phyloP scores from a whole-genome alignment of 2,888 invertebrate species.

The Quadriops clusia region DNA sequence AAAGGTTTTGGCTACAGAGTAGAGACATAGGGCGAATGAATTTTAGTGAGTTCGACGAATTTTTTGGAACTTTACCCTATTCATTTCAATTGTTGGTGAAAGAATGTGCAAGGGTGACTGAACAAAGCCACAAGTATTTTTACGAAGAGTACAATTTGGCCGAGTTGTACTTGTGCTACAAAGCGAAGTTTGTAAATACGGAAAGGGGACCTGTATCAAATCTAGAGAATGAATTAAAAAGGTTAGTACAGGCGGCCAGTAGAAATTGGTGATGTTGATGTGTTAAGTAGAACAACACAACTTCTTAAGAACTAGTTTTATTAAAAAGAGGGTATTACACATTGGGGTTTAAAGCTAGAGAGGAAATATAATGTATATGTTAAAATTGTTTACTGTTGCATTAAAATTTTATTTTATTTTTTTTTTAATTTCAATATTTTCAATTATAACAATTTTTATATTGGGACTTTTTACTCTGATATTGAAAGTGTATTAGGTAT shows the following conservation, averaged over 20 bases:
- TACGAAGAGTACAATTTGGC: conserved; percentile 21
- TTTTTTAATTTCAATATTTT: too few relatives aligned
- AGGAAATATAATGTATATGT: too few relatives aligned
- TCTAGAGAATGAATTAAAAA: conserved; percentile 12
- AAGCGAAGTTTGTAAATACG: conserved; percentile 8
- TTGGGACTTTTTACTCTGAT: too few relatives aligned
- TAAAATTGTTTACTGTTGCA: too few relatives aligned
- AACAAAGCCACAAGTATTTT: conserved; percentile 25
- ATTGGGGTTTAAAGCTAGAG: too few relatives aligned
- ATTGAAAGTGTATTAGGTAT: too few relatives aligned
- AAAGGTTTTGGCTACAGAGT: conserved; percentile 27
- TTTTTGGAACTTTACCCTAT: conserved; percentile 21
- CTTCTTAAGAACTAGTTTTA: too few relatives aligned
- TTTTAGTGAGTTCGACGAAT: conserved; percentile 18
- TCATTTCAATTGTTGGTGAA: conserved; percentile 25
- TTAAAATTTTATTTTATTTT: too few relatives aligned
- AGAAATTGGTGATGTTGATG: conserved; percentile 17
- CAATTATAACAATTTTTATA: too few relatives aligned
- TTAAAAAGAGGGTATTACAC: too few relatives aligned
- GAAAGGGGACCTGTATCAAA: too few relatives aligned
- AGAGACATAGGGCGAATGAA: conserved; percentile 18
- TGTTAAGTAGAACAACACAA: too few relatives aligned
- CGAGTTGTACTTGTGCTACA: conserved; percentile 16
- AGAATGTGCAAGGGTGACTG: conserved; percentile 27
- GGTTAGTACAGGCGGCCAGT: conserved; percentile 12